These are phyloP conservation scores for Dryadula phaetusa DNA, from an alignment of 2,888 invertebrate genomes.

Conservation along the genomic window DNA sequence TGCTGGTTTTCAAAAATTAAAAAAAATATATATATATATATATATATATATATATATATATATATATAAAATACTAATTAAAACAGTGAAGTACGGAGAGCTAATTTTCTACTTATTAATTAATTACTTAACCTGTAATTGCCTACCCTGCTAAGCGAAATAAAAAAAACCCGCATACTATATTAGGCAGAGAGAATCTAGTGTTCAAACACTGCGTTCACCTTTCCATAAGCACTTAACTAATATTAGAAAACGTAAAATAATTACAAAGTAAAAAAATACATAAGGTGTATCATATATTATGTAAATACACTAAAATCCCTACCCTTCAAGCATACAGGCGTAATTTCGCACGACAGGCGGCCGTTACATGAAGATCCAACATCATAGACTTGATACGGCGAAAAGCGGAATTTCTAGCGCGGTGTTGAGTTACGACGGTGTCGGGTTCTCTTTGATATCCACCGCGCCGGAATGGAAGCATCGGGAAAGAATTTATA, in stretches of 20 bases:
- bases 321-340: constrained; percentile 42
- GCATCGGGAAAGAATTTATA: constrained; percentile 58
- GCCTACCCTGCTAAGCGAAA: too few relatives aligned
- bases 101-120: too few relatives aligned
- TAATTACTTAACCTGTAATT: too few relatives aligned
- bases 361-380: constrained; percentile 53
- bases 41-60: too few relatives aligned
- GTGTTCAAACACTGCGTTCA: too few relatives aligned
- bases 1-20: too few relatives aligned
- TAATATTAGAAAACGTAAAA: background rate
- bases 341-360: constrained; percentile 53
- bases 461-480: constrained; percentile 62
- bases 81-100: too few relatives aligned
- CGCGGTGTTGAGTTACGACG: constrained; percentile 67
- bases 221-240: too few relatives aligned
- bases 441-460: constrained; percentile 70
- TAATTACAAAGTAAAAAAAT: background rate
- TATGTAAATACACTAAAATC: constrained; percentile 4
- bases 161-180: too few relatives aligned
- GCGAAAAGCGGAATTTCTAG: constrained; percentile 67
- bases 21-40: too few relatives aligned
- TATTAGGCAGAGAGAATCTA: too few relatives aligned
- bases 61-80: too few relatives aligned
- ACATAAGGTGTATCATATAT: background rate
- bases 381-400: constrained; percentile 58